Percentiles rank a stretch among this genome's conserved stretches.
phyloP scores from a whole-genome alignment of 1,140 invertebrate genomes.

The Leptinotarsa defecta region DNA sequence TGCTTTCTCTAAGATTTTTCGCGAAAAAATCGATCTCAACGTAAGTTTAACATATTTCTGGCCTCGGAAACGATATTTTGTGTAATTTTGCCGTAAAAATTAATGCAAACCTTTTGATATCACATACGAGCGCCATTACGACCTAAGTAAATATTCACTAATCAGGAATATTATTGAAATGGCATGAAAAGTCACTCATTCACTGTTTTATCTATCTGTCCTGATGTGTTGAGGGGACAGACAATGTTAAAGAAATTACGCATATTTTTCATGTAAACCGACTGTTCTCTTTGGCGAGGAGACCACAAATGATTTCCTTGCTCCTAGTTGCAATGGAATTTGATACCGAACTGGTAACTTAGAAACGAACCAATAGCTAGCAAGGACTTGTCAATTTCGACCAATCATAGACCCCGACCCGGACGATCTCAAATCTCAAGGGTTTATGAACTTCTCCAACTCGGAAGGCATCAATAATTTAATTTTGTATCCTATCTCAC shows the following conservation, averaged over 20 bases:
- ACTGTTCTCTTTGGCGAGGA: constrained; percentile 55
- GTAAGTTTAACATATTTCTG: constrained; percentile 53
- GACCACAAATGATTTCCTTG: constrained; percentile 55
- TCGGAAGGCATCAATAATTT: too few species aligned
- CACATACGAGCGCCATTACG: constrained; percentile 56
- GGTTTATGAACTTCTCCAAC: constrained; percentile 35
- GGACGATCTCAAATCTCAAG: constrained; percentile 32
- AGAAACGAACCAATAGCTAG: constrained; percentile 37
- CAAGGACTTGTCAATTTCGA: constrained; percentile 26
- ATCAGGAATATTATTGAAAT: constrained; percentile 54
- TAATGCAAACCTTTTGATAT: constrained; percentile 55
- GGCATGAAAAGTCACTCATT: constrained; percentile 56
- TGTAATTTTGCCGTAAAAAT: constrained; percentile 53
- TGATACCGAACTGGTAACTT: constrained; percentile 38
- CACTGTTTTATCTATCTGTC: constrained; percentile 55
- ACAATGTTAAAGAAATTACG: constrained; percentile 47
- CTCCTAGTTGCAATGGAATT: constrained; percentile 29
- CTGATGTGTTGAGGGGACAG: constrained; percentile 51
- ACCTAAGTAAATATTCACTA: constrained; percentile 54
- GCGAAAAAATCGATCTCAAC: constrained; percentile 36
- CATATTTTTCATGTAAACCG: constrained; percentile 52
- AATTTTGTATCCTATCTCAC: too few species aligned
- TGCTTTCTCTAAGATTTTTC: constrained; percentile 8
- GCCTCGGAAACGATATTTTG: constrained; percentile 44
- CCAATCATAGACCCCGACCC: constrained; percentile 32